Base-by-base conservation (phyloP, 1,140 invertebrate species). In the Chironomus striatipennis region DNA sequence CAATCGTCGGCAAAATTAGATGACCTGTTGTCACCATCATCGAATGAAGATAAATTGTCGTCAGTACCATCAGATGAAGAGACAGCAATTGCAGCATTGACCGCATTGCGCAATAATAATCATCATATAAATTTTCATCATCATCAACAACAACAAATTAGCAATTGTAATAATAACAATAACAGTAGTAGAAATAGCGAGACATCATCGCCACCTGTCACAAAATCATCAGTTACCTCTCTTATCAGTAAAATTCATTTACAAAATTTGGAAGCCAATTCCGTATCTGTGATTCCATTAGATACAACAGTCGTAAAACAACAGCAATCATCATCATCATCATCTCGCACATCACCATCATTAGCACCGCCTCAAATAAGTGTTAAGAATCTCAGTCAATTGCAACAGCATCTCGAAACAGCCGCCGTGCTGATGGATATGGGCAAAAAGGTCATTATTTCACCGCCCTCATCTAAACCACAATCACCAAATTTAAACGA, bases 381-480 rank as follows among this genome's bases (percentile, higher is more conserved):
- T 75, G 74, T 74, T 42, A 73, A 81, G 73, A 77, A 79, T 76
- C 79, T 79, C 43, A 78, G 76, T 42, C 78, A 80, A 76, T 75
- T 81, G 70, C 78, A 81, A 76, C 81, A 82, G 77, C 80, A 81
- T 74, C 75, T 82, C 24, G 81, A 82, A 78, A 82, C 81, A 74
- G 81, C 81, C 47, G 80, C 80, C 43, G 81, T 82, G 34, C 76
- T 82, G 64, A 82, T 82, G 81, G 80, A 82, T 75, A 82, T 82
- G 74, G 82, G 81, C 77, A 82, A 82, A 77, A 81, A 82, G 77
- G 81, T 81, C 74, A 79, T 82, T 18, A 81, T 82, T 75, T 82
- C 81, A 74, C 80, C 81, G 73, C 81, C 80, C 72, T 79, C 78
- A 76, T 81, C 81, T 74, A 82, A 81, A 79, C 80, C 80, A 42